Conservation (phyloP, 2,888 invertebrate genomes). For the Apamea sordens region DNA sequence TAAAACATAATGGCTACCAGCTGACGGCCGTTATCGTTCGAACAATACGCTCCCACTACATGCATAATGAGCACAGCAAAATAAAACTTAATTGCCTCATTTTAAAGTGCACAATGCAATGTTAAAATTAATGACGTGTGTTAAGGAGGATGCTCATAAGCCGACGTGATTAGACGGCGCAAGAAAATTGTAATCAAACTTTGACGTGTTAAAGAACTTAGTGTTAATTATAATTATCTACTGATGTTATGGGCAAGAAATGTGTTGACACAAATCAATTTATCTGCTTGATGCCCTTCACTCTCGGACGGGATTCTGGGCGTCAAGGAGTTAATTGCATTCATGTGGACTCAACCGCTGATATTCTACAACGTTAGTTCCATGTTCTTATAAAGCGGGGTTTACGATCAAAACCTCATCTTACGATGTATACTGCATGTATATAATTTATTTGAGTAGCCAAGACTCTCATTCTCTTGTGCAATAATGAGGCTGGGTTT, state of each 20-base stretch:
- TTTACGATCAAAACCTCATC: background rate
- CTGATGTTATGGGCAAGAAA: conserved; percentile 38
- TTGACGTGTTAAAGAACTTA: conserved; percentile 32
- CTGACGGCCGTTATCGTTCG: conserved; percentile 64
- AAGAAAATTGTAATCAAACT: conserved; percentile 52
- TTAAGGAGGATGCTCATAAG: conserved; percentile 39
- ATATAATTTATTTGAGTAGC: background rate
- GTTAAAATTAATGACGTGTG: conserved; percentile 58
- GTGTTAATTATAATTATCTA: conserved; percentile 33
- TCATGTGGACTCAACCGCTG: background rate
- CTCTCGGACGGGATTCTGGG: background rate
- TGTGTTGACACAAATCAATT: conserved; percentile 39
- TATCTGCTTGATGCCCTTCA: conserved; percentile 8
- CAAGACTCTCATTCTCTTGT: background rate
- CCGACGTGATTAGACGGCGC: conserved; percentile 34
- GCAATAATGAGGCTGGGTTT: conserved; percentile 3
- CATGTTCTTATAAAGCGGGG: background rate
- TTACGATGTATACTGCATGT: too few species aligned
- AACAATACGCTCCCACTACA: conserved; percentile 49
- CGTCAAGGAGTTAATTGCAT: conserved; percentile 12
- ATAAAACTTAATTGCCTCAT: conserved; percentile 52
- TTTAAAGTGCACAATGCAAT: conserved; percentile 62
- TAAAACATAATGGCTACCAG: conserved; percentile 66
- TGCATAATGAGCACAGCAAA: conserved; percentile 42
- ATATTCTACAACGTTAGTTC: background rate